Base-by-base conservation (phyloP, 2,888 invertebrate species). In the Drosophila sordidapex region DNA sequence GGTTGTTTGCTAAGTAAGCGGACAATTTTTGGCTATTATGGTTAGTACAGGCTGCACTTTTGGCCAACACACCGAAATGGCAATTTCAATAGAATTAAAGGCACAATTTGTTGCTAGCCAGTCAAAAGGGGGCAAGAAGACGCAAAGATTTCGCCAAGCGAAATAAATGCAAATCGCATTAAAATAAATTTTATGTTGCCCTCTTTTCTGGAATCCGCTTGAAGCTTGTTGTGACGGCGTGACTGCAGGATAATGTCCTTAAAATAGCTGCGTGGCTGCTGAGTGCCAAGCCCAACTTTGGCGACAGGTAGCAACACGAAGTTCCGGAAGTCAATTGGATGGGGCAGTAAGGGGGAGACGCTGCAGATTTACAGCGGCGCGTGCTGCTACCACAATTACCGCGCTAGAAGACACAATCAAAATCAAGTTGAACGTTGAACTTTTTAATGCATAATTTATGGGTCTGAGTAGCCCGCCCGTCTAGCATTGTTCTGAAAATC, bases 371-470 rank as follows among this genome's bases (percentile, higher is more conserved):
- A 70, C 61, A 65, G 61, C 21, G 61, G 79, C 79, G 66, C 69
- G 70, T 70, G 66, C 51, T 71, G 48, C 68, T 27, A 68, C 72
- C 76, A 59, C 85, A 76, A 71, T 82, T 82, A 71, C 82, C 58
- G 43, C 46, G 75, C 76, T 70, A 74, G 74, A 70, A 70, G 75
- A 85, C 87, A 90, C 86, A 86, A 88, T 86, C 83, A 83, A 82
- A 86, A 88, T 81, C 83, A 76, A 85, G 86, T 80, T 90, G 83
- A 83, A 86, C 76, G 83, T 69, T 78, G 89, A 90, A 86, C 90
- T 90, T 88, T 86, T 88, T 88, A 83, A 86, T 90, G 86, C 86
- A 86, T 88, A 90, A 88, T 90, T 86, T 90, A 86, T 86, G 70
- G 76, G 53, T 43, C 52, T 52, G 59, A 38, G 52, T 49, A 31